These are phyloP conservation scores for Sympetrum striolatum DNA, from an alignment of 2,888 invertebrate species.

Conservation along the genomic window DNA sequence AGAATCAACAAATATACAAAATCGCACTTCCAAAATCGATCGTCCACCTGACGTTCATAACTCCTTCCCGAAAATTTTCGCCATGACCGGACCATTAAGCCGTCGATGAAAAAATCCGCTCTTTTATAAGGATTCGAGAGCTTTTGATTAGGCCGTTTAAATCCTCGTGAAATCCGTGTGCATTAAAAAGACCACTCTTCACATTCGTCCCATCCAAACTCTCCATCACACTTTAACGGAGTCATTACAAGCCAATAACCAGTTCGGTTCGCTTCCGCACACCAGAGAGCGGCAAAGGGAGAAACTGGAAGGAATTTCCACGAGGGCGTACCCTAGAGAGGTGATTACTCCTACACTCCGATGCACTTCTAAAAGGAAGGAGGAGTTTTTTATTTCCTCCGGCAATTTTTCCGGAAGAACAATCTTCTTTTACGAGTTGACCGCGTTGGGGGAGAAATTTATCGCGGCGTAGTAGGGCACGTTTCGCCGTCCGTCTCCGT, in stretches of 20 bases:
- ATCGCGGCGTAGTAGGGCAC: neutral
- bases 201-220: neutral
- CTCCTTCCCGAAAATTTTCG: no score
- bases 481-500: neutral
- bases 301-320: neutral
- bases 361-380: neutral
- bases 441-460: neutral
- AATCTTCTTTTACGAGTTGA: neutral
- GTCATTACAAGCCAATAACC: neutral
- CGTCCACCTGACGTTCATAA: no score
- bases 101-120: no score
- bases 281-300: neutral
- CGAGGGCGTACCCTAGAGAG: neutral
- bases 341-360: neutral
- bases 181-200: neutral
- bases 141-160: neutral
- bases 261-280: neutral
- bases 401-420: slow-evolving; percentile 2
- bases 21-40: no score
- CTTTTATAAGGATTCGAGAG: no score
- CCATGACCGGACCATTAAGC: no score
- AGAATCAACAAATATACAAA: no score
- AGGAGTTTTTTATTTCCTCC: neutral
- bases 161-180: neutral
- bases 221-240: neutral